Evolutionary conservation across 2,797 vertebrate species (phyloP), one percentile per base, ranked within the genome.

Genomic region (Iguana delicatissima): DNA sequence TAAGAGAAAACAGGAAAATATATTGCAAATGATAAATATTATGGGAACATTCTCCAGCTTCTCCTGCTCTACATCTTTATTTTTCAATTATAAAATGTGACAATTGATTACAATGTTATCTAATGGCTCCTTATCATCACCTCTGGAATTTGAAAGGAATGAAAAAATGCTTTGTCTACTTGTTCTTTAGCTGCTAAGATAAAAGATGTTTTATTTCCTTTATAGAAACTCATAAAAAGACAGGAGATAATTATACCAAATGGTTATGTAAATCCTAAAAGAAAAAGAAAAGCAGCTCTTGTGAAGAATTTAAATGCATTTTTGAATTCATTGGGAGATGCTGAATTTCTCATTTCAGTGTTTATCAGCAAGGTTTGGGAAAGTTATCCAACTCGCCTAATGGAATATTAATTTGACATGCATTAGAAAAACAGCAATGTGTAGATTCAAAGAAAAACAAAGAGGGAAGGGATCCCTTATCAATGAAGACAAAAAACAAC

Each of bases 131-230:
- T 94, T 89, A 89, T 94, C 42, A 90, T 82, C 91, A 90, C 1
- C 57, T 86, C 50, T 90, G 46, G 24, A 92, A 16, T 92, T 79
- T 93, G 89, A 95, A 96, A 92, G 35, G n/a, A 94, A 73, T 86
- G 35, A 95, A 96, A 95, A 92, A 90, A 92, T 35, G 57, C 12
- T 87, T 89, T 91, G n/a, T 91, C 64, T 94, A 64, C 77, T 90
- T 94, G 42, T 92, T 94, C 87, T 84, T 91, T 93, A 32, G 35
- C 38, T 91, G 90, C 81, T 93, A 91, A 91, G 42, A 94, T 87
- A 91, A 94, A 95, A 93, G 14, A 92, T 81, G 2, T 38, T 91
- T 90, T 92, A 92, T 96, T 95, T 95, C 50, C 80, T 95, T 92
- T 92, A 67, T 2, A 89, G 72, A 93, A 87, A 0, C 0, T 89